A percentile compares a stretch with the other conserved stretches of the same genome.
These are phyloP conservation scores for Noctilio leporinus DNA, from an alignment of 2,113 vertebrate species.

Conservation along the genomic window DNA sequence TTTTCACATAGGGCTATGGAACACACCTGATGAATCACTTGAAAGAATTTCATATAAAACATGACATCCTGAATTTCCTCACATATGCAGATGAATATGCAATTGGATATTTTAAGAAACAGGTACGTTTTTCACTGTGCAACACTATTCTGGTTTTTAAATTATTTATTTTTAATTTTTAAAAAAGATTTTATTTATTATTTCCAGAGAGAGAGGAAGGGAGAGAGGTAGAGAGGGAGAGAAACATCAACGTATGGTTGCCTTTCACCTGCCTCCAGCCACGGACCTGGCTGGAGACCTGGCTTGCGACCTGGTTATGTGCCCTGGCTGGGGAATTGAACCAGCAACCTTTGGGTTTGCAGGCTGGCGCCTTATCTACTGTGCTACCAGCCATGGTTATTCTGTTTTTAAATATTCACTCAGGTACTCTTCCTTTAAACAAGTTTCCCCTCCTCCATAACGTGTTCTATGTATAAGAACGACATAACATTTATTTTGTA, in stretches of 20 bases:
- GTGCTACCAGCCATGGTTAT: too few species aligned
- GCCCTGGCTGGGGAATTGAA: too few species aligned
- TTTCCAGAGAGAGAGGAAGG: too few species aligned
- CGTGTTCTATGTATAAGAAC: neutral
- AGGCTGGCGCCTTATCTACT: too few species aligned
- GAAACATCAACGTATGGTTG: too few species aligned
- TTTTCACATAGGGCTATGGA: conserved; percentile 89
- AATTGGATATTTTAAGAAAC: conserved; percentile 99
- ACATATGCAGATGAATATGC: conserved; percentile 99
- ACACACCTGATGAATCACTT: conserved; percentile 99
- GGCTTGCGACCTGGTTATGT: too few species aligned
- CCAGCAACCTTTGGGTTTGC: too few species aligned
- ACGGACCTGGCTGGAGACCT: too few species aligned
- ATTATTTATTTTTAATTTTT: too few species aligned
- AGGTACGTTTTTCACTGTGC: conserved; percentile 78
- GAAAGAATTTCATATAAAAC: conserved; percentile 99
- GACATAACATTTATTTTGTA: neutral
- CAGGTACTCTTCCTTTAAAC: neutral
- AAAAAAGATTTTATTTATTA: too few species aligned
- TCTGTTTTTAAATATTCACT: neutral
- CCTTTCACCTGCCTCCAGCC: too few species aligned
- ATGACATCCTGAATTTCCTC: conserved; percentile 96
- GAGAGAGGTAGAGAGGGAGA: too few species aligned
- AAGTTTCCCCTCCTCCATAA: neutral
- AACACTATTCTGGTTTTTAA: neutral